Evolutionary conservation across 2,888 invertebrate genomes (phyloP).

Genomic region (Tipula vernalis): DNA sequence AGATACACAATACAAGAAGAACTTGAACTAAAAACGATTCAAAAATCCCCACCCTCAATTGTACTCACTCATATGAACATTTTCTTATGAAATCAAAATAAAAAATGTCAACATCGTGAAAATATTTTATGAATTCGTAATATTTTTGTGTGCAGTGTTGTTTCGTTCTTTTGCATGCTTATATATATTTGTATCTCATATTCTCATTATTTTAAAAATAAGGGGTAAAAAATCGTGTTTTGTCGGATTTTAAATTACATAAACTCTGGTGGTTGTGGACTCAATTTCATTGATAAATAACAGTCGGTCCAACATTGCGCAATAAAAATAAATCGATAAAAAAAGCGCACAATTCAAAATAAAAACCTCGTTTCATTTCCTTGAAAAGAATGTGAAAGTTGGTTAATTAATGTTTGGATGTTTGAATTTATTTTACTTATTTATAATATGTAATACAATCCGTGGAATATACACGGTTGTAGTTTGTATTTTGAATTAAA

Average conservation of each 20-base stretch:
- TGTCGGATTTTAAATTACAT: background rate
- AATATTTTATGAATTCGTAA: background rate
- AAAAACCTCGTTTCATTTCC: background rate
- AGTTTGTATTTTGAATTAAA: no score
- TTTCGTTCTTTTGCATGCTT: background rate
- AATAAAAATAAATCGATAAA: background rate
- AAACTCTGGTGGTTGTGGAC: background rate
- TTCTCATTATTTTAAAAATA: background rate
- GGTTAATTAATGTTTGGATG: no score
- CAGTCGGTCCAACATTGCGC: background rate
- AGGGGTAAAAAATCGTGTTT: background rate
- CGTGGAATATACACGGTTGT: no score
- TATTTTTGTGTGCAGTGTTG: background rate
- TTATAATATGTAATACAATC: no score
- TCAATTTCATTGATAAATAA: background rate
- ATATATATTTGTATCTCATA: background rate
- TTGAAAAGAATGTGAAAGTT: no score
- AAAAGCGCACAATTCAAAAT: background rate
- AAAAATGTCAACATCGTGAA: background rate
- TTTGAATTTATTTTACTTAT: no score
- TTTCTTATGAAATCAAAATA: background rate
- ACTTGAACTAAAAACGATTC: background rate
- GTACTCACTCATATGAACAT: background rate
- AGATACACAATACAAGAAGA: constrained; percentile 10
- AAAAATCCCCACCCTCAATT: background rate